Evolutionary conservation across 1,140 invertebrate genomes (phyloP), one percentile per base, ranked within the genome.

Genomic region (Drusus annulatus): DNA sequence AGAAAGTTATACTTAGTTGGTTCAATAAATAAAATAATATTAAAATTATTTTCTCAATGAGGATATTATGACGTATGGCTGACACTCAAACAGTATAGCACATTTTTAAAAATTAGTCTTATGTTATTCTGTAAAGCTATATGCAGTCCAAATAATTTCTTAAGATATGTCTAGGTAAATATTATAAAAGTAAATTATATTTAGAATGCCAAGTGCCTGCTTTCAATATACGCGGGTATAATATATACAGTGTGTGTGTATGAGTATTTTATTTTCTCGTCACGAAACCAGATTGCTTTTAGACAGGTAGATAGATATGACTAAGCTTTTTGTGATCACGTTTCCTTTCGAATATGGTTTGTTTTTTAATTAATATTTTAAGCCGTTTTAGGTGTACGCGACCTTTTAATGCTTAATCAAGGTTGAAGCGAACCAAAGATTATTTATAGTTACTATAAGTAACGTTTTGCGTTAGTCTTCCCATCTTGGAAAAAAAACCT

Each of bases 271-370:
- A 19, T 28, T 76, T 36, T 50, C 68, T 78, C n/a, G 56, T 63
- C 76, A 62, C 76, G 63, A 45, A 60, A n/a, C 51, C 8, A 16
- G 58, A 50, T n/a, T 50, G 19, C 19, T 54, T 52, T 52, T 13
- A 10, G n/a, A n/a, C n/a, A n/a, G n/a, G n/a, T n/a, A n/a, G n/a
- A n/a, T n/a, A n/a, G 45, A 13, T 28, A 23, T 71, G 36, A 52
- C 17, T 71, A 13, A 45, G 45, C 45, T 23, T 21, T 19, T 21
- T 71, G 21, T 52, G 17, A 28, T 71, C 45, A 52, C 45, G 68
- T 71, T 71, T 71, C 68, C 68, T 71, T 52, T 71, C 68, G 68
- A 71, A 71, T 54, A 23, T 45, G 65, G 21, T 23, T 69, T 17
- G 28, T 50, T 69, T 71, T 71, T 71, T 71, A 21, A 71, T 71